Evolutionary conservation across 2,888 invertebrate species (phyloP).

Genomic region (Epinotia demarniana): DNA sequence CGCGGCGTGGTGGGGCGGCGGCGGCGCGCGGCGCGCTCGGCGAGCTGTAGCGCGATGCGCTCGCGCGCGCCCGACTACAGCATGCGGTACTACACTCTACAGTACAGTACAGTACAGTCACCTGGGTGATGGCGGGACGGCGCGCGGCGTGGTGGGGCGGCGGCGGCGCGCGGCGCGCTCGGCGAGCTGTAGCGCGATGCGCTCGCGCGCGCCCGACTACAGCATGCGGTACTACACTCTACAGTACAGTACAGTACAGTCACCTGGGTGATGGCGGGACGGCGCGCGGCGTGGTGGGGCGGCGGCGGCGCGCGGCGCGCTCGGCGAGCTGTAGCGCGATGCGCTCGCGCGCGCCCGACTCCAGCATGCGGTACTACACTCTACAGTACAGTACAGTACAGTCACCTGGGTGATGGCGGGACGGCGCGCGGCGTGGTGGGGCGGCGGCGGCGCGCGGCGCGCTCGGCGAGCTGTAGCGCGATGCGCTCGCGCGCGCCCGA

Average conservation of each 20-base stretch:
- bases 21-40: conserved; percentile 94
- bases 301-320: conserved; percentile 88
- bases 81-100: no score
- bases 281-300: conserved; percentile 84
- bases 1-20: conserved; percentile 85
- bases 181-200: no score
- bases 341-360: conserved; percentile 91
- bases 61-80: conserved; percentile 91
- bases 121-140: no score
- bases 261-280: neutral
- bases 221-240: no score
- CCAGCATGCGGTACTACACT: neutral
- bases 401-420: no score
- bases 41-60: conserved; percentile 91
- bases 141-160: no score
- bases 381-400: no score
- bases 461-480: conserved; percentile 93
- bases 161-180: no score
- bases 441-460: conserved; percentile 87
- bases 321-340: conserved; percentile 93
- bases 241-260: conserved; percentile 66
- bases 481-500: conserved; percentile 93
- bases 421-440: conserved; percentile 84
- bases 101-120: no score
- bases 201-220: no score